Conservation (phyloP, 2,888 invertebrate genomes). For the Brachypalpus laphriformis region DNA sequence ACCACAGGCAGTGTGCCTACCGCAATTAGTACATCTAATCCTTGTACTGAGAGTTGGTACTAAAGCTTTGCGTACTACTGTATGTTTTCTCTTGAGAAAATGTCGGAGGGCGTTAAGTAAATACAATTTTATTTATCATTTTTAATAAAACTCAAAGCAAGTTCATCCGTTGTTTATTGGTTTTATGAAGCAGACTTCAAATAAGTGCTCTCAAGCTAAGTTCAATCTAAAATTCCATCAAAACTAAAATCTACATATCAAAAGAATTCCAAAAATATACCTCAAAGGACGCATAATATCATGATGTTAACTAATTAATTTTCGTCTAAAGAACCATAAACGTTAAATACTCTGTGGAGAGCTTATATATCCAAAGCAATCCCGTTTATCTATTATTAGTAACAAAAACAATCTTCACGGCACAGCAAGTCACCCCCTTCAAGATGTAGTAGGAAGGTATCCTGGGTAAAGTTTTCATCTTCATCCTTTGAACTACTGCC, state of each 20-base stretch:
- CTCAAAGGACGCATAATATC: neutral
- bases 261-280: neutral
- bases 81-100: no score
- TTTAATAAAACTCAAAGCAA: no score
- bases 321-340: neutral
- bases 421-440: neutral
- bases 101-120: no score
- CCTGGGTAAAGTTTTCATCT: neutral
- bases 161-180: no score
- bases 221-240: neutral
- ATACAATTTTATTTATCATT: no score
- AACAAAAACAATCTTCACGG: neutral
- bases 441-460: neutral
- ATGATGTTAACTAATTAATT: constrained; percentile 5
- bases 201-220: neutral
- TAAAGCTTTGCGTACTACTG: no score
- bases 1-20: no score
- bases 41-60: no score
- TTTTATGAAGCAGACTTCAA: no score
- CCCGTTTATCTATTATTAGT: constrained; percentile 19
- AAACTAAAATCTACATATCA: neutral
- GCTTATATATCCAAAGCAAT: neutral
- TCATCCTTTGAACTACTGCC: neutral
- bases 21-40: no score
- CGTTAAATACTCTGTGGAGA: constrained; percentile 6